These are phyloP conservation scores for Anodontia alba DNA, from an alignment of 2,888 invertebrate genomes.

Conservation along the genomic window DNA sequence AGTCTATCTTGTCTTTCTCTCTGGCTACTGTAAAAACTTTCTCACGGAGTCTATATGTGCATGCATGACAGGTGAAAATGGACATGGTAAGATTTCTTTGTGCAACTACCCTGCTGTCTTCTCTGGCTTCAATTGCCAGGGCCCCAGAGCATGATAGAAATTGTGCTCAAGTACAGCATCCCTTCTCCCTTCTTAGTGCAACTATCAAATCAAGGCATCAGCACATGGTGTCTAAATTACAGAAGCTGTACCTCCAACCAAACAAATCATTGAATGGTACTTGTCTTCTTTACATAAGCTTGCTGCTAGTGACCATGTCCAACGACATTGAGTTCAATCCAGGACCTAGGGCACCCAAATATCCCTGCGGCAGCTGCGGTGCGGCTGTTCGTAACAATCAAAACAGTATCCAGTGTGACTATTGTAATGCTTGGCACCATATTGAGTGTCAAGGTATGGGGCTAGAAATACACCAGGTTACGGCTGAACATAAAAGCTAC, in stretches of 20 bases:
- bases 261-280: neutral
- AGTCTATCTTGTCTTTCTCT: too few relatives aligned
- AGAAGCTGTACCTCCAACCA: neutral
- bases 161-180: too few relatives aligned
- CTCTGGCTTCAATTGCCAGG: too few relatives aligned
- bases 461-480: neutral
- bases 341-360: too few relatives aligned
- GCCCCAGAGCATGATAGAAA: too few relatives aligned
- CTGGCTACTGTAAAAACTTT: too few relatives aligned
- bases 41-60: too few relatives aligned
- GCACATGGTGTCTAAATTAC: neutral
- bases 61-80: too few relatives aligned
- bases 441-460: constrained; percentile 1
- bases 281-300: constrained; percentile 83
- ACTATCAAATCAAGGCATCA: neutral
- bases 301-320: constrained; percentile 75
- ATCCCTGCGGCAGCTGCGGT: constrained; percentile 18
- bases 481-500: constrained; percentile 2
- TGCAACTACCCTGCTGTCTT: too few relatives aligned
- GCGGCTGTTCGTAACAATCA: neutral
- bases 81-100: too few relatives aligned
- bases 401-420: constrained; percentile 19
- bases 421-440: constrained; percentile 11
- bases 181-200: too few relatives aligned
- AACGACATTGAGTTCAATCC: constrained; percentile 21